A percentile compares a stretch with the other conserved stretches of the same genome.
Evolutionary conservation across 2,888 invertebrate species (phyloP).

Genomic region (Pollenia griseotomentosa): DNA sequence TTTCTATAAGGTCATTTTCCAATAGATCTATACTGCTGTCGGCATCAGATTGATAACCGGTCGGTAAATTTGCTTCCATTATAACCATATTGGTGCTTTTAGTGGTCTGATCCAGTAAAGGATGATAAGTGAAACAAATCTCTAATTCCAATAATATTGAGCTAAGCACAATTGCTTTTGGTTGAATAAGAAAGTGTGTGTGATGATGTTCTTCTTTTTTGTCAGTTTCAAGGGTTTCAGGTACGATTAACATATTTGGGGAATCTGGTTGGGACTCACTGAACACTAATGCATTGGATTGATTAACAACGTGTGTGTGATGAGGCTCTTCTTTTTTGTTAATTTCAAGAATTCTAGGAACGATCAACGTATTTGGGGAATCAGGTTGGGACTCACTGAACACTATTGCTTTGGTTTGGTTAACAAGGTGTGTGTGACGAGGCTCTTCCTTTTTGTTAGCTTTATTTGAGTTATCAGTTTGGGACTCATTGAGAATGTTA

Average conservation of each 20-base stretch:
- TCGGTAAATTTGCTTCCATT: conserved; percentile 93
- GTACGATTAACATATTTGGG: too few species aligned
- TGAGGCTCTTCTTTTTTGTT: too few species aligned
- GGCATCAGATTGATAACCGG: conserved; percentile 92
- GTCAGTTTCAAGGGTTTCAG: too few species aligned
- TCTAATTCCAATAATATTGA: conserved; percentile 12
- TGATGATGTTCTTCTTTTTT: neutral
- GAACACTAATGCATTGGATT: too few species aligned
- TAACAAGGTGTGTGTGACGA: too few species aligned
- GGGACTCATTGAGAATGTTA: neutral
- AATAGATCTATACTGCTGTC: conserved; percentile 80
- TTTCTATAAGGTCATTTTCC: conserved; percentile 9
- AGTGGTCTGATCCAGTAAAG: neutral
- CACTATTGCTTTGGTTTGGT: too few species aligned
- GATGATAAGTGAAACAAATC: conserved; percentile 35
- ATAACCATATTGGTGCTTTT: conserved; percentile 89
- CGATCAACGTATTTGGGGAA: too few species aligned
- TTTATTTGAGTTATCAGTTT: neutral
- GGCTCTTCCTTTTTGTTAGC: too few species aligned
- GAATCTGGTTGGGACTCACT: too few species aligned
- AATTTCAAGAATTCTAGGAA: too few species aligned
- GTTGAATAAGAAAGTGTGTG: conserved; percentile 23
- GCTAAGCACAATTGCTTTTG: neutral
- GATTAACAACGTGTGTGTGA: too few species aligned
- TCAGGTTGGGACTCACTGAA: too few species aligned